Evolutionary conservation across 2,888 invertebrate genomes (phyloP).

Genomic region (Pollenia labialis): DNA sequence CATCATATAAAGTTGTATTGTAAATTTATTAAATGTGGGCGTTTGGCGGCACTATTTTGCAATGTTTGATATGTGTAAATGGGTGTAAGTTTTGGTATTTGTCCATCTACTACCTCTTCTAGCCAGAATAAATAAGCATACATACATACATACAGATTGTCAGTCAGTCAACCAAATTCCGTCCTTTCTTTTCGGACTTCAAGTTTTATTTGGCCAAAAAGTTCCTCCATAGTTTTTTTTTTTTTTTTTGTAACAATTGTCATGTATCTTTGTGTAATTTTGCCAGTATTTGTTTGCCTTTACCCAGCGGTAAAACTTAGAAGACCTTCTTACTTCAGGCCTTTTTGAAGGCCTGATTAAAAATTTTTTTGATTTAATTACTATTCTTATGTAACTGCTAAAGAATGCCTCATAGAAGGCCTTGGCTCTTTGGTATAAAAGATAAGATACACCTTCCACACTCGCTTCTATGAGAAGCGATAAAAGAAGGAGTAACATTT

Average conservation of each 20-base stretch:
- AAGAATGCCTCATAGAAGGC: no score
- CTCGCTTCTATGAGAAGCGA: no score
- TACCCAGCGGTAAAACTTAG: no score
- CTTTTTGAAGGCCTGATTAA: no score
- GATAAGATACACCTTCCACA: no score
- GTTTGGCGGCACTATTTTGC: slow-evolving; percentile 35
- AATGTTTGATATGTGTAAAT: background rate
- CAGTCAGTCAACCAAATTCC: slow-evolving; percentile 27
- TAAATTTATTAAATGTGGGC: slow-evolving; percentile 55
- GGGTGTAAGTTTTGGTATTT: slow-evolving; percentile 15
- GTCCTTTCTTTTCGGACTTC: slow-evolving; percentile 34
- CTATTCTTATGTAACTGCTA: no score
- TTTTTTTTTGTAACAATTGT: slow-evolving; percentile 11
- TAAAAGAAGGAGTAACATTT: no score
- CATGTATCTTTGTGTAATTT: slow-evolving; percentile 46
- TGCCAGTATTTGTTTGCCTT: slow-evolving; percentile 41
- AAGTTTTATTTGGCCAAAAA: slow-evolving; percentile 35
- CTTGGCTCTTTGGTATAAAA: no score
- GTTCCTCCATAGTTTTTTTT: slow-evolving; percentile 25
- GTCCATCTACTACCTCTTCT: slow-evolving; percentile 35
- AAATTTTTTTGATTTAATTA: no score
- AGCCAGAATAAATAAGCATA: slow-evolving; percentile 43
- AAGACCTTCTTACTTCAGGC: no score
- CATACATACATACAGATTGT: background rate
- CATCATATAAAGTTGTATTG: slow-evolving; percentile 23